Conservation (phyloP, 2,888 invertebrate genomes). For the Tenthredo mesomela region DNA sequence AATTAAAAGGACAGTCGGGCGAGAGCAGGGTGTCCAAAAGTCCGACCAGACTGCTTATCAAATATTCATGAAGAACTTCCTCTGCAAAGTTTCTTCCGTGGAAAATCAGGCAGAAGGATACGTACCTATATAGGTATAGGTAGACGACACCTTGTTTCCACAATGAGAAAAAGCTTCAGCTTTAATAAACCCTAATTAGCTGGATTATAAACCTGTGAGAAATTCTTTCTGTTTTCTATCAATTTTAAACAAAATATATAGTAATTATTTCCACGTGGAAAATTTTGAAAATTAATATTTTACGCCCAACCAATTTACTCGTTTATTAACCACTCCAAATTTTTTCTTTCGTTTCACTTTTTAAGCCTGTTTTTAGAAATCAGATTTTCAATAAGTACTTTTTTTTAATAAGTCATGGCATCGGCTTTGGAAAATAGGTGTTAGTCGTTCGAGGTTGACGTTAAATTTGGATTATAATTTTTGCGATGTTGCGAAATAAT, state of each 20-base stretch:
- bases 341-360: background rate
- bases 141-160: conserved; percentile 1
- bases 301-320: no score
- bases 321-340: no score
- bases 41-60: conserved; percentile 36
- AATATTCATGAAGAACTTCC: conserved; percentile 47
- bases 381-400: background rate
- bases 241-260: no score
- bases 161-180: background rate
- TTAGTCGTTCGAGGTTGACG: background rate
- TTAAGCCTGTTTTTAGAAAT: background rate
- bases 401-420: background rate
- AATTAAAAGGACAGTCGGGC: conserved; percentile 51
- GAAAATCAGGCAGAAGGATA: background rate
- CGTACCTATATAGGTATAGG: background rate
- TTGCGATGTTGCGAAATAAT: background rate
- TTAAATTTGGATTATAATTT: conserved; percentile 3
- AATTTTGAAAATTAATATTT: background rate
- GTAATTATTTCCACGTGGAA: no score
- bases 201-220: background rate
- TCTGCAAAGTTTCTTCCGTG: conserved; percentile 12
- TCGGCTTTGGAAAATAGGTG: background rate
- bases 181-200: background rate
- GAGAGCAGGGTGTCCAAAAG: conserved; percentile 39
- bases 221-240: background rate